Evolutionary conservation across 35 echinoderm and acorn worm genomes (phyloP).

Genomic region (Apostichopus parvimensis): DNA sequence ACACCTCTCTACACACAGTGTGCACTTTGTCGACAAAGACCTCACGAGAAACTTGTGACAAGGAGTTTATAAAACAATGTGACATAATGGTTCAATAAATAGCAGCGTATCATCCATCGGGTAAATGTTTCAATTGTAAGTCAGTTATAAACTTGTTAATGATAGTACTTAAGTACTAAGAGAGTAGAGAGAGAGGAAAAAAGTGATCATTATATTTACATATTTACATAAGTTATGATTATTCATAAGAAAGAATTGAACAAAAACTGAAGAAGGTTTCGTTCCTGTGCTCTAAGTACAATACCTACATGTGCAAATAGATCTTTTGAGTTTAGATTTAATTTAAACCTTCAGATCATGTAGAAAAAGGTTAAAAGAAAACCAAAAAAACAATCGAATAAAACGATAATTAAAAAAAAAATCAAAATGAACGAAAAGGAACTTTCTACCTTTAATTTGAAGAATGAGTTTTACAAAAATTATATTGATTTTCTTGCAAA

Average conservation of each 20-base stretch:
- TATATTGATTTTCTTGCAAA: not conserved
- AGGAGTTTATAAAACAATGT: too few species aligned
- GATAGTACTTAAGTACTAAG: constrained; percentile 34
- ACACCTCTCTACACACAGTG: too few species aligned
- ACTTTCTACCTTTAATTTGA: not conserved
- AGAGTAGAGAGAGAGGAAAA: not conserved
- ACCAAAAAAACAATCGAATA: not conserved
- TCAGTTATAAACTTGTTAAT: not conserved
- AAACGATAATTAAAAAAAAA: not conserved
- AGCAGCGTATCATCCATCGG: too few species aligned
- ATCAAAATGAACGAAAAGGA: not conserved
- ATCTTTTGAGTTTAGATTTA: not conserved
- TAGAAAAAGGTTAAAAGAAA: not conserved
- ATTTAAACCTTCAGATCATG: not conserved
- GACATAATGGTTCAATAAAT: too few species aligned
- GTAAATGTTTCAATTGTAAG: not conserved
- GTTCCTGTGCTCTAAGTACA: constrained; percentile 10
- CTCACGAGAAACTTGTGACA: too few species aligned
- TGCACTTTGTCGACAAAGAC: too few species aligned
- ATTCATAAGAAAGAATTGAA: constrained; percentile 10
- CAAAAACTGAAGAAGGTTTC: not conserved
- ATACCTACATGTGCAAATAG: constrained; percentile 23
- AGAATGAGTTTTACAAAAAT: not conserved
- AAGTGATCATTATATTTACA: constrained; percentile 30
- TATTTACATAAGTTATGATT: constrained; percentile 8